Evolutionary conservation across 2,888 invertebrate species (phyloP).

Genomic region (Chesias legatella): DNA sequence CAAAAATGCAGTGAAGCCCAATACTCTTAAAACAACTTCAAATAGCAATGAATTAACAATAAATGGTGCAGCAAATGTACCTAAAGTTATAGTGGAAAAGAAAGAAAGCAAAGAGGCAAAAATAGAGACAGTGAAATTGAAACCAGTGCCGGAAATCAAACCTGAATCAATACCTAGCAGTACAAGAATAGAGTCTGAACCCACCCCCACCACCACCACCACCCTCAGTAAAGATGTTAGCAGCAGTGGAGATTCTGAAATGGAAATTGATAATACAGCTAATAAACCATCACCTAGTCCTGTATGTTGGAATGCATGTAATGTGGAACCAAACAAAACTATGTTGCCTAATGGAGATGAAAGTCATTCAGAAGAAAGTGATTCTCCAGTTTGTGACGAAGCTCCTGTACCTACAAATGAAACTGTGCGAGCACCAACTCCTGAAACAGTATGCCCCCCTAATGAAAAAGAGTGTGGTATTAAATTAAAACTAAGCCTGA

Average conservation of each 20-base stretch:
- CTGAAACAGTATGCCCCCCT: constrained; percentile 38
- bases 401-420: constrained; percentile 36
- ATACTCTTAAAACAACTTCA: constrained; percentile 53
- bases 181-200: constrained; percentile 50
- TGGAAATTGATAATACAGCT: constrained; percentile 49
- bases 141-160: constrained; percentile 36
- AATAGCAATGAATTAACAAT: constrained; percentile 44
- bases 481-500: constrained; percentile 70
- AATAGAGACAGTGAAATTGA: constrained; percentile 46
- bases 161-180: constrained; percentile 52
- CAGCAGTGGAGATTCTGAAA: constrained; percentile 50
- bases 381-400: constrained; percentile 51
- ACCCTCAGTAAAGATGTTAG: constrained; percentile 50
- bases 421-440: constrained; percentile 33
- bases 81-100: constrained; percentile 47
- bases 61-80: constrained; percentile 51
- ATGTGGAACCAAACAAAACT: constrained; percentile 35
- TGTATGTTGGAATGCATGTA: constrained; percentile 33
- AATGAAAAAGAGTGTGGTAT: constrained; percentile 69
- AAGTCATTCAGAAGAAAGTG: constrained; percentile 58
- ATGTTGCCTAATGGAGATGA: constrained; percentile 61
- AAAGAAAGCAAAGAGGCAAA: constrained; percentile 51
- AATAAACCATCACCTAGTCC: constrained; percentile 44
- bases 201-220: too few relatives aligned
- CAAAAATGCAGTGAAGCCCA: constrained; percentile 63